phyloP scores from a whole-genome alignment of 2,888 invertebrate genomes.

The Balanococcus diminutus region DNA sequence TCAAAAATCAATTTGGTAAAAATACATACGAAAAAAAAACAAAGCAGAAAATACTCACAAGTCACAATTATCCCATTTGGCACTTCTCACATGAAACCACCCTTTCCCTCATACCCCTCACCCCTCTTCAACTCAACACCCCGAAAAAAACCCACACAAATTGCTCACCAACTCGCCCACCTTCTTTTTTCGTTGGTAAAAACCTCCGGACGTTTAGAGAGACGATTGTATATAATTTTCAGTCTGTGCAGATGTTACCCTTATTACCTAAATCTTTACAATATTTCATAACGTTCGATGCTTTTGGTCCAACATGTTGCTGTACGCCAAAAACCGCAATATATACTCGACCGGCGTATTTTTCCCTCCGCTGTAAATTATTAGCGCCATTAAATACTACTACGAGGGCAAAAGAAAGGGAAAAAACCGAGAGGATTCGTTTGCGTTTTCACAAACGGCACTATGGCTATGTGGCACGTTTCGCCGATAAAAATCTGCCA shows the following conservation, averaged over 20 bases:
- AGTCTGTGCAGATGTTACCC: constrained; percentile 13
- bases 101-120: too few relatives aligned
- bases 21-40: too few relatives aligned
- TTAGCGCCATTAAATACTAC: not conserved
- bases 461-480: not conserved
- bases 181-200: not conserved
- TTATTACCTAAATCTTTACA: constrained; percentile 29
- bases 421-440: not conserved
- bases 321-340: not conserved
- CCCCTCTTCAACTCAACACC: too few relatives aligned
- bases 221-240: not conserved
- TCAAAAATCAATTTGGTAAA: too few relatives aligned
- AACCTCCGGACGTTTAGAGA: not conserved
- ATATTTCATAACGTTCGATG: constrained; percentile 27
- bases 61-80: too few relatives aligned
- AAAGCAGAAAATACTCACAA: too few relatives aligned
- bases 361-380: not conserved
- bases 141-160: not conserved
- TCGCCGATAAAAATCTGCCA: not conserved
- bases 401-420: not conserved
- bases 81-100: too few relatives aligned
- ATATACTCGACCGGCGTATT: not conserved
- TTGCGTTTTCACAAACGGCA: not conserved
- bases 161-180: not conserved
- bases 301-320: constrained; percentile 24